Evolutionary conservation across 2,888 invertebrate genomes (phyloP), one percentile per base, ranked within the genome.

Genomic region (Lottia scabra): DNA sequence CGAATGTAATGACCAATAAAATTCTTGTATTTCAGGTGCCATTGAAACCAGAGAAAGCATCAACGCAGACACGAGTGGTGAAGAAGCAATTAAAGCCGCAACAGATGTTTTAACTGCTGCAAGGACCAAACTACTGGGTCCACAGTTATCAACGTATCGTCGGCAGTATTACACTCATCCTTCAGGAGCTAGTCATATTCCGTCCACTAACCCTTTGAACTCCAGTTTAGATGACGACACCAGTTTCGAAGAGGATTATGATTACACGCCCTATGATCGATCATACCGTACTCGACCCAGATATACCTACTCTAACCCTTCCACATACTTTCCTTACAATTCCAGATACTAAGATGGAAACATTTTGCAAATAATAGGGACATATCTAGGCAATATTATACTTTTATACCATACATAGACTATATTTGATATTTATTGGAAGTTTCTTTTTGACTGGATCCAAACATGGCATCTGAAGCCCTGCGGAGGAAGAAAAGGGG

Each of bases 171-270:
- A 71, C 23, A 62, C 72, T n/a, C 73, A 71, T 30, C 67, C 71
- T 44, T 65, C 71, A 13, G 56, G 56, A 13, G 56, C 56, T 56
- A 56, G 56, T 23, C 56, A 56, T 56, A 23, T 56, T 56, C 56
- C 71, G 65, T 1, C 79, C 79, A 2, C 76, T 75, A 66, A 80
- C 78, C 69, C 77, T 77, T 19, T 78, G 79, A 69, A 78, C 74
- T 15, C 80, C 80, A 8, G 72, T 74, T 38, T 78, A 6, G 83
- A 82, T 45, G 80, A 82, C 10, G 82, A 85, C 64, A 74, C 78
- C 62, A 78, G 79, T n/a, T 78, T 78, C 45, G 83, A 84, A 43
- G 84, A 84, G 3, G 85, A 85, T 30, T 71, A 82, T 19, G 83
- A 83, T 65, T 82, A 77, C 75, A 81, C 80, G 70, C 38, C 38